Conservation (phyloP, 2,797 vertebrate genomes). For the Anguilla pacifica region DNA sequence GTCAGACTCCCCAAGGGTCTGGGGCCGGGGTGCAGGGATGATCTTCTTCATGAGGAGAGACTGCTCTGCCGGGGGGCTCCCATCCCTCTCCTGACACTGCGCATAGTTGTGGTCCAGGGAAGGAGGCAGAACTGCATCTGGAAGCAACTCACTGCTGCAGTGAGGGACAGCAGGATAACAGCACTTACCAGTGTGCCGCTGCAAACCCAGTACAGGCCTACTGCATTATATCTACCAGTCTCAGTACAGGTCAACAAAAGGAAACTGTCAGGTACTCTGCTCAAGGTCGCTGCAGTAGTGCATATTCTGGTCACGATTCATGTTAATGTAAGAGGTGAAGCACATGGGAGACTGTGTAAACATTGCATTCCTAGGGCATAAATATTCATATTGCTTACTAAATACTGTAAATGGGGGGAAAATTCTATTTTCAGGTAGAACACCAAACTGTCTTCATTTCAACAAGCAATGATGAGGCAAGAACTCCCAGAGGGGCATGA, state of each 20-base stretch:
- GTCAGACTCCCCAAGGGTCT: constrained; percentile 84
- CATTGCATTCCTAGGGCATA: neutral
- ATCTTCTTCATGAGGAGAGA: constrained; percentile 94
- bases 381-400: neutral
- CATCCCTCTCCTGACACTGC: constrained; percentile 97
- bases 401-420: neutral
- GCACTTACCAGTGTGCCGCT: neutral
- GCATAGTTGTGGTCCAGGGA: constrained; percentile 99
- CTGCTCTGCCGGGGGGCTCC: constrained; percentile 82
- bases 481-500: neutral
- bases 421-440: neutral
- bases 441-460: too few relatives aligned
- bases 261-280: neutral
- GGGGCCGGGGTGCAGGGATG: constrained; percentile 91
- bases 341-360: neutral
- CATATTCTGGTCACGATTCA: neutral
- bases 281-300: neutral
- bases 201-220: neutral
- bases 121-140: constrained; percentile 95
- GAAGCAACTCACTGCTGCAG: constrained; percentile 89
- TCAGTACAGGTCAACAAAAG: neutral
- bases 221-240: neutral
- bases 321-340: neutral
- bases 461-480: neutral
- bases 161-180: neutral